phyloP scores from a whole-genome alignment of 2,113 vertebrate species.

The Bufo gargarizans region DNA sequence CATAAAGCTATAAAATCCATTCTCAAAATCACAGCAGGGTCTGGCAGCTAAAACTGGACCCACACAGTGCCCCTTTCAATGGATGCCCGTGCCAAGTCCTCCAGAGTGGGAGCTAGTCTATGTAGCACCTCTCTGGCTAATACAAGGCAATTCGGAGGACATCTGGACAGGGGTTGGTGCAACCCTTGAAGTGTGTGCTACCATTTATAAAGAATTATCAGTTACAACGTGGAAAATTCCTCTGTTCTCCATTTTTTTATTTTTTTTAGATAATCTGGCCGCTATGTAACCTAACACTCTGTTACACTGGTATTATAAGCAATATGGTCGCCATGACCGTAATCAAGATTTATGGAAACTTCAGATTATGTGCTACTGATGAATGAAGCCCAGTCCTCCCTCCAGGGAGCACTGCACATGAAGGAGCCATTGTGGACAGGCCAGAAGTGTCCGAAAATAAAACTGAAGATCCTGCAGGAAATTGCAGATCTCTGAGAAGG shows the following conservation, averaged over 20 bases:
- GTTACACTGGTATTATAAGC: not conserved
- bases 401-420: not conserved
- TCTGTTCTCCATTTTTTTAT: not conserved
- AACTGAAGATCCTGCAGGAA: constrained; percentile 41
- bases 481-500: constrained; percentile 44
- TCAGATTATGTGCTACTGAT: not conserved
- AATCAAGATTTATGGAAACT: constrained; percentile 3
- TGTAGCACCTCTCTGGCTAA: not conserved
- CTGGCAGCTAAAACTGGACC: no score
- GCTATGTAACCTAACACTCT: not conserved
- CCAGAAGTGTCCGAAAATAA: constrained; percentile 23
- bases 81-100: not conserved
- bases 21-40: no score
- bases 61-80: no score
- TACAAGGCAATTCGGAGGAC: not conserved
- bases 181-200: no score
- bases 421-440: constrained; percentile 22
- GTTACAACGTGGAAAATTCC: not conserved
- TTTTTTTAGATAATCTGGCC: not conserved
- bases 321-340: not conserved
- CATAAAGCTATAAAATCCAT: no score
- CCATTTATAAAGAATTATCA: not conserved
- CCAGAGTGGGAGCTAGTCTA: not conserved
- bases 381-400: not conserved
- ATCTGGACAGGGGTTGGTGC: not conserved